These are phyloP conservation scores for Podarcis muralis DNA, from an alignment of 2,113 vertebrate species.

Conservation along the genomic window DNA sequence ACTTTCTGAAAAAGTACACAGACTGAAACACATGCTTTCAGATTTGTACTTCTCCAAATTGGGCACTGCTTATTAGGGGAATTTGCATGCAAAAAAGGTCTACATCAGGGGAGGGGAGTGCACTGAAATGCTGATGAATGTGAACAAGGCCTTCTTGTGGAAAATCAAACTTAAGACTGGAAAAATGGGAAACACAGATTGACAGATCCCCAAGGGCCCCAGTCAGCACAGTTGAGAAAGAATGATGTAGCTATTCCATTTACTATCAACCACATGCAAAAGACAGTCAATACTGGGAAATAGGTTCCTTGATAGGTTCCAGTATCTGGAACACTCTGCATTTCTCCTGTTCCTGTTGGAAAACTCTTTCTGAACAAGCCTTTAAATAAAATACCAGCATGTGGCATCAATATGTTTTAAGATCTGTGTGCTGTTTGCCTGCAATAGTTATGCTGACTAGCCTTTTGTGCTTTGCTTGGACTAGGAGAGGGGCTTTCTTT, in stretches of 20 bases:
- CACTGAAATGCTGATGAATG: too few species aligned
- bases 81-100: too few species aligned
- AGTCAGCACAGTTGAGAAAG: too few species aligned
- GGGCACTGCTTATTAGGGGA: too few species aligned
- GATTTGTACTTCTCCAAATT: too few species aligned
- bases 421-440: background rate
- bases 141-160: too few species aligned
- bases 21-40: too few species aligned
- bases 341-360: background rate
- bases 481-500: background rate
- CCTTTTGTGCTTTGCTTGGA: conserved; percentile 19
- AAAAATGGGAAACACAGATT: too few species aligned
- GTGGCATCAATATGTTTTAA: background rate
- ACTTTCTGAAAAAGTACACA: too few species aligned
- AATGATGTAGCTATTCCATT: background rate
- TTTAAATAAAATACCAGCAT: background rate
- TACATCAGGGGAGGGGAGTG: too few species aligned
- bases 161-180: too few species aligned
- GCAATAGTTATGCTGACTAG: background rate
- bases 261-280: background rate
- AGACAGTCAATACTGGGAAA: background rate
- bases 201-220: too few species aligned
- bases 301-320: background rate
- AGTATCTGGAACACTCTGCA: background rate
- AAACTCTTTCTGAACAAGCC: background rate